A percentile compares a stretch with the other conserved stretches of the same genome.
Evolutionary conservation across 2,888 invertebrate species (phyloP).

Genomic region (Stenodera caucasica): DNA sequence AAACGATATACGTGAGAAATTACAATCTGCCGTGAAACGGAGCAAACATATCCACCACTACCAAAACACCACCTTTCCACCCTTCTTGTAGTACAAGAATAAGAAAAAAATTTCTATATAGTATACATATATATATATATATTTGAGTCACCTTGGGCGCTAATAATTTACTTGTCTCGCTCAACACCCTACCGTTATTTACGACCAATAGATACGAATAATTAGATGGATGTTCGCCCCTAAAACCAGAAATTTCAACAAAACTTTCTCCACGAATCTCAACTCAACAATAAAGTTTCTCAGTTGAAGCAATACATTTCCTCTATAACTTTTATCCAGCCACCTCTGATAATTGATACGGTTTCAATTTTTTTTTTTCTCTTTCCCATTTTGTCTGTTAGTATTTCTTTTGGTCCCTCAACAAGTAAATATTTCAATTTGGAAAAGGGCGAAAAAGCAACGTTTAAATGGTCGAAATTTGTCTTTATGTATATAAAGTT

Average conservation of each 20-base stretch:
- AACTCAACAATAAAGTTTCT: slow-evolving; percentile 3
- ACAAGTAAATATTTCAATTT: not conserved
- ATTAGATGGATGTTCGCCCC: slow-evolving; percentile 14
- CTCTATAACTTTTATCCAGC: slow-evolving; percentile 1
- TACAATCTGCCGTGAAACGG: slow-evolving; percentile 41
- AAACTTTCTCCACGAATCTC: slow-evolving; percentile 3
- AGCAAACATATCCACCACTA: slow-evolving; percentile 31
- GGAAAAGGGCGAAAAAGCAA: not conserved
- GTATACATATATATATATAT: slow-evolving; percentile 1
- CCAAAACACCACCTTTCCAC: not conserved
- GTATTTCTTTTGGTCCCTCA: not conserved
- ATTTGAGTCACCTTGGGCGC: slow-evolving; percentile 25
- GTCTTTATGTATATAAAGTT: slow-evolving; percentile 28
- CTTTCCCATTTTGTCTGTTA: too few relatives aligned
- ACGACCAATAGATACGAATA: slow-evolving; percentile 18
- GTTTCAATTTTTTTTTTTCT: not conserved
- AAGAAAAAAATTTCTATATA: slow-evolving; percentile 14
- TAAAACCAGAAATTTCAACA: slow-evolving; percentile 3
- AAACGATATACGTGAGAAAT: slow-evolving; percentile 50
- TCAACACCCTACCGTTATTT: slow-evolving; percentile 21
- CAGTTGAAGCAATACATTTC: slow-evolving; percentile 4
- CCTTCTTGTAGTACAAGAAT: slow-evolving; percentile 8
- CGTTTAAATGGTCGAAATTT: not conserved
- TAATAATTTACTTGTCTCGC: slow-evolving; percentile 27
- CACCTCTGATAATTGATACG: slow-evolving; percentile 2